Base-by-base conservation (phyloP, 2,888 invertebrate genomes). In the Entomobrya proxima region DNA sequence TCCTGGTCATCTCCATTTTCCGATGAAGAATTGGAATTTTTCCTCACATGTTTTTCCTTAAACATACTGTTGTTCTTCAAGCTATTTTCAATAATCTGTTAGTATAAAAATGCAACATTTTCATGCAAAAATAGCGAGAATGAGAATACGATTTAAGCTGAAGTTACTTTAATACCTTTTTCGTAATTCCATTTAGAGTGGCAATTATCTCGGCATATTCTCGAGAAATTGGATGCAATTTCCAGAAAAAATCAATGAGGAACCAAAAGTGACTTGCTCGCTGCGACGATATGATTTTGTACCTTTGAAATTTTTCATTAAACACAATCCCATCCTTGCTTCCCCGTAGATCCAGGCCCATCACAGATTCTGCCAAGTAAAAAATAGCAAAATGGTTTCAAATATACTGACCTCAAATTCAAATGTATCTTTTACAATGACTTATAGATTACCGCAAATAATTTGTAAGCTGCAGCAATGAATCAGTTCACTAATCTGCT, bases 401-500 rank as follows among this genome's bases (percentile, higher is more conserved):
- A 27, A 18, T 6, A 24, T 58, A 27, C 15, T 24, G 30, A 6
- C 58, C 44, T 40, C 7, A 7, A 40, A 15, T 40, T 40, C 15
- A 11, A 40, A 15, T 58, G 5, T 58, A 24, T 27, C 58, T 11
- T 7, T 58, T 21, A 24, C 2, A 58, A 15, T 11, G 15, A 40
- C 15, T 27, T 18, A 30, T 76, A 37, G 27, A 24, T 2, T 61
- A 77, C 77, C 58, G n/a, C 58, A 77, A 27, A 77, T 61, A 40
- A 77, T 77, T 44, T 77, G 61, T n/a, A 77, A 30, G 30, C 77
- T 77, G 47, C 58, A 77, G 30, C 77, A 61, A 44, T 77, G 77
- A 11, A 77, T 77, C 15, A 77, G 27, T 0, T 44, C 18, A 27
- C 77, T 61, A 27, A 77, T 77, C 21, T 37, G 44, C 13, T 44